Evolutionary conservation across 2,888 invertebrate species (phyloP).

Genomic region (Dasypolia templi): DNA sequence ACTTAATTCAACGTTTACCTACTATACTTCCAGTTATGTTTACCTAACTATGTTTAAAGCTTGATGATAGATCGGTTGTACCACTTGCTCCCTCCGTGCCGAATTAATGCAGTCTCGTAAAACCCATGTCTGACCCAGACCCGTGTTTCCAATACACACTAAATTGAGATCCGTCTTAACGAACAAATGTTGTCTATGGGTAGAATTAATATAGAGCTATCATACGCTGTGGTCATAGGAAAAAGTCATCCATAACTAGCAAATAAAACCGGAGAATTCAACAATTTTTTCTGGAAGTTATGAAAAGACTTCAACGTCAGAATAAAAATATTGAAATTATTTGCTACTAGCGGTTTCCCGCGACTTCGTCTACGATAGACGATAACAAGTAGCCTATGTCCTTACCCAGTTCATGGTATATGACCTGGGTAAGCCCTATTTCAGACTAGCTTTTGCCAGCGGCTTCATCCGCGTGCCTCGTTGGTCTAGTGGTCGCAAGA

Average conservation of each 20-base stretch:
- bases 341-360: no score
- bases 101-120: slow-evolving; percentile 18
- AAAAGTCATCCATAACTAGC: background rate
- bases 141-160: slow-evolving; percentile 30
- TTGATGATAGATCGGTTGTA: slow-evolving; percentile 21
- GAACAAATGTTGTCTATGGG: slow-evolving; percentile 6
- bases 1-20: background rate
- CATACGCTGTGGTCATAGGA: background rate
- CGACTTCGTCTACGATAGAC: no score
- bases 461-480: no score
- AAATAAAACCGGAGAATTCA: background rate
- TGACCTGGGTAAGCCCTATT: no score
- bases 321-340: background rate
- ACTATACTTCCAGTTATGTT: background rate
- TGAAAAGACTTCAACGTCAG: background rate
- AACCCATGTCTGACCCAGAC: slow-evolving; percentile 40
- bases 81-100: background rate
- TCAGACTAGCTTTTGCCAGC: no score
- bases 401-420: no score
- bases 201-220: slow-evolving; percentile 1
- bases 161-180: slow-evolving; percentile 12
- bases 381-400: no score
- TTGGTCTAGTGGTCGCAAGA: no score
- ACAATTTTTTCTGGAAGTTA: background rate
- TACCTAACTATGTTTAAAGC: background rate